These are phyloP conservation scores for Nebria brevicollis DNA, from an alignment of 2,888 invertebrate species.

Conservation along the genomic window DNA sequence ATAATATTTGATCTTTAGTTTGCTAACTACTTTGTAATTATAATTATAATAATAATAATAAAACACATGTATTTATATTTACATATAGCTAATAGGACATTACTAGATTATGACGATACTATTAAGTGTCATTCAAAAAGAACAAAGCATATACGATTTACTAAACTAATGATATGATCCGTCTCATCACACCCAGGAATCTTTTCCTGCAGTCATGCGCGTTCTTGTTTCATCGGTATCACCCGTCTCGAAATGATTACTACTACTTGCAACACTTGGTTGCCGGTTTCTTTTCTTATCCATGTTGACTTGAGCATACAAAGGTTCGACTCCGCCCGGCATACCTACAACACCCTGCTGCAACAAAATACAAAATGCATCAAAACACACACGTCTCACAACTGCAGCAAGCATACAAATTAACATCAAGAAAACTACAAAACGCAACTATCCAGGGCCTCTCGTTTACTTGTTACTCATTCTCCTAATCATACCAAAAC, in stretches of 20 bases:
- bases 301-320: constrained; percentile 74
- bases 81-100: constrained; percentile 45
- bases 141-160: constrained; percentile 40
- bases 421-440: constrained; percentile 25
- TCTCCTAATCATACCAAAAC: background rate
- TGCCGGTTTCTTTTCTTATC: constrained; percentile 71
- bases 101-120: constrained; percentile 42
- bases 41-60: constrained; percentile 23
- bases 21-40: constrained; percentile 30
- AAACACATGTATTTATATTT: constrained; percentile 43
- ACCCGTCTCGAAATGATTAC: constrained; percentile 57
- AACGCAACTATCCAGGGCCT: constrained; percentile 57
- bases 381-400: background rate
- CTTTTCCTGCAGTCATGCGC: constrained; percentile 60
- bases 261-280: constrained; percentile 58
- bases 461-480: constrained; percentile 58
- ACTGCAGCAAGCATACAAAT: constrained; percentile 2
- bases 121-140: constrained; percentile 37
- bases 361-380: constrained; percentile 8
- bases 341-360: constrained; percentile 32
- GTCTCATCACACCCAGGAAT: constrained; percentile 60
- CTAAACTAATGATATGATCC: constrained; percentile 48
- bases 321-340: constrained; percentile 65
- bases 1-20: constrained; percentile 35
- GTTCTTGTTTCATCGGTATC: constrained; percentile 47